These are phyloP conservation scores for Lota lota DNA, from an alignment of 2,113 vertebrate species.

Conservation along the genomic window DNA sequence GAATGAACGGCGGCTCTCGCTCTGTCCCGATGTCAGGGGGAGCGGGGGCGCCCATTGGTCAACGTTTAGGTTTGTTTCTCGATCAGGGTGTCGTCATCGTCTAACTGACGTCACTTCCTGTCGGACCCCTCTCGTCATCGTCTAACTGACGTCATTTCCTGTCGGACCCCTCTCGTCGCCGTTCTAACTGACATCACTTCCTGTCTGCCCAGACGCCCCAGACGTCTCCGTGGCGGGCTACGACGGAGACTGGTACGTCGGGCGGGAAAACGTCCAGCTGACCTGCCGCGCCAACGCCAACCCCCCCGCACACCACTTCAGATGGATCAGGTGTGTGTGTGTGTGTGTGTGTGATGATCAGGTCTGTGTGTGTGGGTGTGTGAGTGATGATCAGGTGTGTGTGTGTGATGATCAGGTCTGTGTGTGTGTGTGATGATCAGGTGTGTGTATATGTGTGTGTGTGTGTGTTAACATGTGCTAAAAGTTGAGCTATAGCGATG, in stretches of 20 bases:
- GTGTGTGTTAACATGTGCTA: too few relatives aligned
- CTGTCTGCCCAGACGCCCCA: constrained; percentile 80
- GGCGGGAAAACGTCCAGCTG: constrained; percentile 89
- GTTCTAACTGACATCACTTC: not conserved
- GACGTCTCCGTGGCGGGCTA: constrained; percentile 92
- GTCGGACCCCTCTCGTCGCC: too few relatives aligned
- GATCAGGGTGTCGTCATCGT: too few relatives aligned
- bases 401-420: too few relatives aligned
- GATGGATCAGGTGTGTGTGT: constrained; percentile 73
- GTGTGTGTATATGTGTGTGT: constrained; percentile 16
- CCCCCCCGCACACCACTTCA: constrained; percentile 82
- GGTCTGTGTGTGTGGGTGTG: constrained; percentile 23
- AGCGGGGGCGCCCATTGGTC: too few relatives aligned
- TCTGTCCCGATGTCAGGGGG: too few relatives aligned
- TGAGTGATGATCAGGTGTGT: constrained; percentile 65
- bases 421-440: constrained; percentile 3
- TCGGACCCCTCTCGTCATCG: too few relatives aligned
- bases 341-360: constrained; percentile 15
- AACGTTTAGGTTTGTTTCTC: too few relatives aligned
- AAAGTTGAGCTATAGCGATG: too few relatives aligned
- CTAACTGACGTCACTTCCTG: too few relatives aligned
- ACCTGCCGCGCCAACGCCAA: constrained; percentile 94
- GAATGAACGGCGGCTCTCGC: too few relatives aligned
- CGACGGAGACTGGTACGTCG: constrained; percentile 93
- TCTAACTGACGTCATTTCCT: too few relatives aligned